Evolutionary conservation across 2,888 invertebrate species (phyloP).

Genomic region (Limnephilus lunatus): DNA sequence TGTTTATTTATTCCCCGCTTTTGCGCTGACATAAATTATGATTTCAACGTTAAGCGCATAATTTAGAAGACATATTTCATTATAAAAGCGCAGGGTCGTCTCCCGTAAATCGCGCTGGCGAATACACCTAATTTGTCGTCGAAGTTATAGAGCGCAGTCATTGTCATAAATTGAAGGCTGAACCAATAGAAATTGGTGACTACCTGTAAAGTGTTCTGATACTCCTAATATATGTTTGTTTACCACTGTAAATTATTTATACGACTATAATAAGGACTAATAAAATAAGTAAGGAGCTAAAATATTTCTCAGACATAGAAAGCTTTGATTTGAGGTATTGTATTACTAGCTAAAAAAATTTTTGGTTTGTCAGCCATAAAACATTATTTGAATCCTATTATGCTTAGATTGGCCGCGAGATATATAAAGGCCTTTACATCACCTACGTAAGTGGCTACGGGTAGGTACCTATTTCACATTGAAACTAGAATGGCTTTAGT

Average conservation of each 20-base stretch:
- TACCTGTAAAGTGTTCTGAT: background rate
- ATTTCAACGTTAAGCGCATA: background rate
- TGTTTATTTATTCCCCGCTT: background rate
- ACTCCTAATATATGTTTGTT: background rate
- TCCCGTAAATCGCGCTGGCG: background rate
- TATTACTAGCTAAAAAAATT: background rate
- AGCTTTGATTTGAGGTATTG: background rate
- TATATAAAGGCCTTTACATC: background rate
- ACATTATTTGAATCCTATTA: background rate
- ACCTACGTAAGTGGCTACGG: background rate
- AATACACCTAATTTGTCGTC: background rate
- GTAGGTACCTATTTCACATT: conserved; percentile 20
- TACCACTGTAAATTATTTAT: no score
- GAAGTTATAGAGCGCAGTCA: background rate
- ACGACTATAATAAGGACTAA: no score
- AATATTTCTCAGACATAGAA: no score
- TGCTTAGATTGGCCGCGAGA: background rate
- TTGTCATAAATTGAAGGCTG: background rate
- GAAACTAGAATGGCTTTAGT: conserved; percentile 26
- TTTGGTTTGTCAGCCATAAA: background rate
- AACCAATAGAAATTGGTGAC: background rate
- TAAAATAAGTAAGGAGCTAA: background rate
- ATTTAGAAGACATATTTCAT: background rate
- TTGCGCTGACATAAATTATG: background rate
- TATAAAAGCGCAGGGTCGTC: background rate